phyloP scores from a whole-genome alignment of 2,797 vertebrate species.

The Harpagifer antarcticus region DNA sequence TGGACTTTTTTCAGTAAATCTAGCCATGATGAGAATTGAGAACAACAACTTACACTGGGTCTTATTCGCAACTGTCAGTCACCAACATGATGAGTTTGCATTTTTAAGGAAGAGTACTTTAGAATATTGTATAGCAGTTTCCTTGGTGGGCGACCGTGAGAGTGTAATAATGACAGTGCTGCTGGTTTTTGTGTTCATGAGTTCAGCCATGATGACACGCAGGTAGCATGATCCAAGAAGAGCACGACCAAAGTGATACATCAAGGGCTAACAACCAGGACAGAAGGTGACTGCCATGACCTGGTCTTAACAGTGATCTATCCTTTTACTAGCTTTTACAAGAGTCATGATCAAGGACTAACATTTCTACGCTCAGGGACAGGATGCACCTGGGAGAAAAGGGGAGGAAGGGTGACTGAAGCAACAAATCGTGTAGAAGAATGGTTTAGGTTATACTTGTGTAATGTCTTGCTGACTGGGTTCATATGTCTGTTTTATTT shows the following conservation, averaged over 20 bases:
- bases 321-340: constrained; percentile 57
- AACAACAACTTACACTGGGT: neutral
- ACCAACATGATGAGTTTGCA: constrained; percentile 10
- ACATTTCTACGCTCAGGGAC: constrained; percentile 48
- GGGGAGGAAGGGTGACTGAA: neutral
- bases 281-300: constrained; percentile 51
- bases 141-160: constrained; percentile 31
- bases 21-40: constrained; percentile 9
- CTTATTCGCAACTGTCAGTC: neutral
- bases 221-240: constrained; percentile 13
- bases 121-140: constrained; percentile 5
- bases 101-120: constrained; percentile 6
- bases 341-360: constrained; percentile 60
- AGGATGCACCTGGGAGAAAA: constrained; percentile 8
- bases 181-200: constrained; percentile 35
- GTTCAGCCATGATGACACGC: constrained; percentile 26
- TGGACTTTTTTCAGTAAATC: constrained; percentile 23
- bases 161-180: constrained; percentile 13
- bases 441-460: constrained; percentile 8
- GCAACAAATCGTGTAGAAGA: neutral
- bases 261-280: constrained; percentile 57
- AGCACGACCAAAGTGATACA: constrained; percentile 59
- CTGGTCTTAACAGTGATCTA: constrained; percentile 64
- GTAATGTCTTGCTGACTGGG: constrained; percentile 23
- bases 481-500: constrained; percentile 33